Evolutionary conservation across 2,888 invertebrate species (phyloP), one percentile per base, ranked within the genome.

Genomic region (Linhomoeus sp.): DNA sequence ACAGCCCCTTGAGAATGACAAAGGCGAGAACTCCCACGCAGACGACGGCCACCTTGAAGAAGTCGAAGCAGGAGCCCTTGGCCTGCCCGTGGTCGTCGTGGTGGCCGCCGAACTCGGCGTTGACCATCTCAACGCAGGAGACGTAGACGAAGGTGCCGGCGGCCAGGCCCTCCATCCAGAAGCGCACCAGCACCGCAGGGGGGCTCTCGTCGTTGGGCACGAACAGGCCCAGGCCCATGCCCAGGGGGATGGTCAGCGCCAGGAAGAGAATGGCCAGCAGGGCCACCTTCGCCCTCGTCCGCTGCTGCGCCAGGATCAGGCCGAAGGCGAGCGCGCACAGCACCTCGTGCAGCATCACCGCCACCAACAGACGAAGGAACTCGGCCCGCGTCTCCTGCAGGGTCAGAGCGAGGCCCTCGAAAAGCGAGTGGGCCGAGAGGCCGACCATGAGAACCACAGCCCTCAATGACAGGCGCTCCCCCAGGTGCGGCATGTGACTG

Each of bases 371-470:
- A 2, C 25, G 37, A 9, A n/a, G 3, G 19, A 47, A 44, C 12
- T 25, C 22, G 14, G 17, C 33, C 24, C 7, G 24, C 1, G 25
- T 41, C 24, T 51, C 51, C 55, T 73, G 72, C 2, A 74, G 62
- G 1, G 74, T 74, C 44, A 75, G 66, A 2, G 74, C 73, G 19
- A 75, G 57, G 7, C 75, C 75, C 60, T 75, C 75, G 60, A 75
- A 74, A 2, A 74, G 54, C 0, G 74, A 73, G 58, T 75, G 75
- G 1, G 74, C 53, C 2, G 73, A 72, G 5, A 75, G 59, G 17
- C 73, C 73, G n/a, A 69, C 52, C 2, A 73, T 58, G 23, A 75
- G 61, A 23, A 73, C 56, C 29, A 73, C 33, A 1, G 70, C 64
- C 25, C 72, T 60, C 3, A 71, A 53, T 7, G 58, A 55, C 0